Conservation (phyloP, 2,888 invertebrate species). For the Eupithecia abbreviata region DNA sequence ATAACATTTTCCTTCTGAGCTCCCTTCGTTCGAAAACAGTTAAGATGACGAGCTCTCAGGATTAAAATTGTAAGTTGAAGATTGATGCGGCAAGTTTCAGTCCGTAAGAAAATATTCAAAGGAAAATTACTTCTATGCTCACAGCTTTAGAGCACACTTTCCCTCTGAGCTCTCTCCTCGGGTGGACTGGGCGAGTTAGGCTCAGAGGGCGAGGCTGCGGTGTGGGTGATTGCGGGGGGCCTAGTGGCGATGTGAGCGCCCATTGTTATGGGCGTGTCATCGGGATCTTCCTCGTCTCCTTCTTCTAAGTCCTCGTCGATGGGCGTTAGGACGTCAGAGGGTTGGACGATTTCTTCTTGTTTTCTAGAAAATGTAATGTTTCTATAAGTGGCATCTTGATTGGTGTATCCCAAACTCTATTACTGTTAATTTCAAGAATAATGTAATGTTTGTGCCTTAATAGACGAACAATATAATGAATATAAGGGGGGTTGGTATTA, state of each 20-base stretch:
- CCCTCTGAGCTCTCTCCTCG: constrained; percentile 84
- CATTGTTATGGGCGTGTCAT: constrained; percentile 88
- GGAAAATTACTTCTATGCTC: background rate
- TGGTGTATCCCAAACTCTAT: too few species aligned
- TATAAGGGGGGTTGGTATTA: background rate
- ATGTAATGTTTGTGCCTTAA: too few species aligned
- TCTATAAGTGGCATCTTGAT: too few species aligned
- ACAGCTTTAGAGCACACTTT: constrained; percentile 86
- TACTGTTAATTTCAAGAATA: too few species aligned
- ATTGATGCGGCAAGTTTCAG: too few species aligned
- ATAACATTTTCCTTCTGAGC: constrained; percentile 3
- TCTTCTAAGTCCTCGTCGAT: constrained; percentile 91
- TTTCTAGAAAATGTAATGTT: constrained; percentile 57
- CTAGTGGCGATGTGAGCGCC: constrained; percentile 63
- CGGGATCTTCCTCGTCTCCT: constrained; percentile 88
- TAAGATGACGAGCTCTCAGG: background rate
- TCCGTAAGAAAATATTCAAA: too few species aligned
- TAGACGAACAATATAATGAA: too few species aligned
- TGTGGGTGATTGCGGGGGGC: constrained; percentile 90
- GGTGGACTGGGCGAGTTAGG: constrained; percentile 66
- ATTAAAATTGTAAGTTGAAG: background rate
- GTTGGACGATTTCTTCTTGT: constrained; percentile 85
- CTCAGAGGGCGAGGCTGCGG: constrained; percentile 87
- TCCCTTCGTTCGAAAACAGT: background rate
- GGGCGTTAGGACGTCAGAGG: constrained; percentile 89